Conservation (phyloP, 2,888 invertebrate species). For the Anodontia alba region DNA sequence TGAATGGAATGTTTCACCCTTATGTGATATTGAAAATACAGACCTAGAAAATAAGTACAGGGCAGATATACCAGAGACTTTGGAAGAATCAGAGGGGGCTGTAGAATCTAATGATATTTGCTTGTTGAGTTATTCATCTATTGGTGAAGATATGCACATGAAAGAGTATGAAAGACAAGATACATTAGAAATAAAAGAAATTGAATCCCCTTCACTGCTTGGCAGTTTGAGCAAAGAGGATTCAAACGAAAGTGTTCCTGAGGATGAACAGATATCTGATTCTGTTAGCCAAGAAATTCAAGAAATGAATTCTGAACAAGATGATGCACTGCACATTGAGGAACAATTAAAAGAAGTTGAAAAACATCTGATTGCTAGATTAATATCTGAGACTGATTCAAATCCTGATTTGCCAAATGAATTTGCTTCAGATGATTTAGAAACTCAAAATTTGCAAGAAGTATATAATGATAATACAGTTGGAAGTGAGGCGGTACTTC, state of each 20-base stretch:
- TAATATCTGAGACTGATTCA: neutral
- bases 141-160: neutral
- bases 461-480: no score
- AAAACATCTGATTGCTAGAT: neutral
- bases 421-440: neutral
- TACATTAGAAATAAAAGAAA: neutral
- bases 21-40: neutral
- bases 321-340: neutral
- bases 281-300: neutral
- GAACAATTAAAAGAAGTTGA: neutral
- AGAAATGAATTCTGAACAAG: neutral
- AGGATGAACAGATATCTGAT: no score
- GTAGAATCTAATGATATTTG: neutral
- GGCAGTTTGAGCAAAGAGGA: no score
- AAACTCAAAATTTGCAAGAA: neutral
- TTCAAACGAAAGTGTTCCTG: no score
- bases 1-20: conserved; percentile 2
- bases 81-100: neutral
- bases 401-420: neutral
- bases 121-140: neutral
- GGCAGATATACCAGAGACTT: neutral
- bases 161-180: neutral
- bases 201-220: no score
- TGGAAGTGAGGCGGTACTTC: no score
- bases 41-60: neutral